Evolutionary conservation across 2,113 vertebrate genomes (phyloP).

Genomic region (Calonectris borealis): DNA sequence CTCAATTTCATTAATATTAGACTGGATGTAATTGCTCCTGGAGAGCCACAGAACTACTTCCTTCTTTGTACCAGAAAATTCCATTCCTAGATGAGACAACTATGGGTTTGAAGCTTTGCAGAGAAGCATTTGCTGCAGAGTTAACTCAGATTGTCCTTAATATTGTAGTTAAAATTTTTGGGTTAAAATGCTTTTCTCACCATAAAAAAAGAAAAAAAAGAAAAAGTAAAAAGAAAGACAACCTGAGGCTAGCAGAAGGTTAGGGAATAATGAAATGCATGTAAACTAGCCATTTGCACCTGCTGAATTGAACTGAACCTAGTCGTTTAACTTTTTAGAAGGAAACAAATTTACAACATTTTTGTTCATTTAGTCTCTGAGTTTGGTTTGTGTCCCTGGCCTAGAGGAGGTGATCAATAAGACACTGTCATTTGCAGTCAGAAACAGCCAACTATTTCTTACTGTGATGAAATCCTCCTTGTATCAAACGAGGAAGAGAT

Average conservation of each 20-base stretch:
- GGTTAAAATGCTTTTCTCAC: not conserved
- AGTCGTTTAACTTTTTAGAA: not conserved
- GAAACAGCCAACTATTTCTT: not conserved
- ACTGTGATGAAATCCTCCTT: not conserved
- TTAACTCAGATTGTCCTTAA: not conserved
- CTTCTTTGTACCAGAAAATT: not conserved
- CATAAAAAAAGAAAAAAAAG: too few species aligned
- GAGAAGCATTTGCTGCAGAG: not conserved
- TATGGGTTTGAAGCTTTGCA: not conserved
- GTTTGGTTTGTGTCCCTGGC: not conserved
- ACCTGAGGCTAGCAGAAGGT: not conserved
- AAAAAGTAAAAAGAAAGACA: not conserved
- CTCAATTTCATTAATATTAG: not conserved
- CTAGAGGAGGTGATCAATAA: not conserved
- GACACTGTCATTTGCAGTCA: not conserved
- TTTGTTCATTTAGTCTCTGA: not conserved
- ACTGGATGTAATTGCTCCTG: not conserved
- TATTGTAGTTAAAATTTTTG: not conserved
- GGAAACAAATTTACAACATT: not conserved
- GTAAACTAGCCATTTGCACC: not conserved
- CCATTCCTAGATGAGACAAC: not conserved
- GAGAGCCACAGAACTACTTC: not conserved
- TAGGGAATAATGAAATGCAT: not conserved
- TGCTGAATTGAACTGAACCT: not conserved
- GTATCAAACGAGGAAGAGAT: not conserved